Evolutionary conservation across 1,140 invertebrate species (phyloP).

Genomic region (Caenorhabditis elegans): WBcel235 BX284605.5:20670501-20671000

Average conservation of each 20-base stretch:
- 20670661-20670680: neutral
- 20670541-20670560: conserved; percentile 46
- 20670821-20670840: neutral
- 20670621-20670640: conserved; percentile 61
- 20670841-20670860: neutral
- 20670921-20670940: conserved; percentile 8
- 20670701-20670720: conserved; percentile 48
- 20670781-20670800: conserved; percentile 62
- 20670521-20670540: conserved; percentile 49
- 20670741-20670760: conserved; percentile 66
- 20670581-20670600: conserved; percentile 51
- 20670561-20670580: conserved; percentile 47
- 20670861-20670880: conserved; percentile 26
- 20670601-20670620: conserved; percentile 64
- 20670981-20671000: neutral
- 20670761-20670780: conserved; percentile 60
- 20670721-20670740: conserved; percentile 53
- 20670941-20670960: conserved; percentile 12
- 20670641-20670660: conserved; percentile 58
- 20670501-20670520: conserved; percentile 53
- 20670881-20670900: neutral
- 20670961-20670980: neutral
- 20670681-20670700: conserved; percentile 29
- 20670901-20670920: conserved; percentile 38
- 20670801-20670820: conserved; percentile 5